A percentile compares a stretch with the other conserved stretches of the same genome.
Conservation (phyloP, 2,888 invertebrate species). For the Eilema sororculum region DNA sequence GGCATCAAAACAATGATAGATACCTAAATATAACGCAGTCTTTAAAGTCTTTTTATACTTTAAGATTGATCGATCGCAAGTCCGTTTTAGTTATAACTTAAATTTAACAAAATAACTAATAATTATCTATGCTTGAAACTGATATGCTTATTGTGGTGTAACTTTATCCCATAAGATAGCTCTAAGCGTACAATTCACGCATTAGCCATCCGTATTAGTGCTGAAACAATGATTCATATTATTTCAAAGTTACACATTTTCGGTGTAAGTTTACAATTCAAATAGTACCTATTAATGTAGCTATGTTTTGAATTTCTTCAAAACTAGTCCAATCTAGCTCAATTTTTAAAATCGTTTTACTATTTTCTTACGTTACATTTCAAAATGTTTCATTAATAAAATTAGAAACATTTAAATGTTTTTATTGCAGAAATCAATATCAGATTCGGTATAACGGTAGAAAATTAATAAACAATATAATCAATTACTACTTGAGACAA, state of each 20-base stretch:
- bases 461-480: background rate
- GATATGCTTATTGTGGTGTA: slow-evolving; percentile 76
- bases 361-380: background rate
- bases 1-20: background rate
- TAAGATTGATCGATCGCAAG: slow-evolving; percentile 31
- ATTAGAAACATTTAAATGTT: background rate
- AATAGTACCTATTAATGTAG: too few relatives aligned
- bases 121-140: slow-evolving; percentile 69
- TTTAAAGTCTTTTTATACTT: background rate
- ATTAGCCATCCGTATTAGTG: slow-evolving; percentile 53
- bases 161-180: slow-evolving; percentile 42
- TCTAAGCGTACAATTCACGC: slow-evolving; percentile 8
- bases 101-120: slow-evolving; percentile 66
- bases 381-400: slow-evolving; percentile 1
- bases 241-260: slow-evolving; percentile 37
- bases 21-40: background rate
- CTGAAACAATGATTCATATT: slow-evolving; percentile 49
- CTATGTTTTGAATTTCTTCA: background rate
- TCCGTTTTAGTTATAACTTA: slow-evolving; percentile 38
- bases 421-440: background rate
- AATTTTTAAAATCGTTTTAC: background rate
- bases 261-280: background rate
- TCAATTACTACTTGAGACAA: background rate
- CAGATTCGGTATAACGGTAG: background rate
- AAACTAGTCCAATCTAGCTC: slow-evolving; percentile 5